Evolutionary conservation across 2,888 invertebrate species (phyloP), one percentile per base, ranked within the genome.

Genomic region (Drosophila multiciliata): DNA sequence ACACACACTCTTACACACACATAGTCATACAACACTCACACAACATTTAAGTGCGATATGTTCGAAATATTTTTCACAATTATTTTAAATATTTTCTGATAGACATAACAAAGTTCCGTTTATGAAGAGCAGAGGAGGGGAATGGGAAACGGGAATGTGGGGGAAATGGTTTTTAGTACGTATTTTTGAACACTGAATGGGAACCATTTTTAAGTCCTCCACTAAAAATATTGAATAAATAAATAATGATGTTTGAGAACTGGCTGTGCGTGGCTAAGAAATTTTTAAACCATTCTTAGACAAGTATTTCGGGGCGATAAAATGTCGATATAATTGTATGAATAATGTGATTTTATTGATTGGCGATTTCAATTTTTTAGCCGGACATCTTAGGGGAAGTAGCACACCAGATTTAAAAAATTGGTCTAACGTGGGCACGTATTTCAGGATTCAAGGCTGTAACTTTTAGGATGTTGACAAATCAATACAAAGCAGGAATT

Each of bases 21-120:
- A 17, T 17, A 9, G 3, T n/a, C 8, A 17, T 8, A 17, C 7
- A 38, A 42, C 45, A 58, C 15, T 33, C 20, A 20, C 7, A 54
- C 42, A 57, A 38, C 4, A 66, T 15, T 66, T 35, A 67, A 64
- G 62, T 66, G 62, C 45, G 69, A 72, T 68, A 78, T 78, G 78
- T 78, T 78, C 81, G 67, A 80, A 82, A 87, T 78, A 84, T 84
- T 87, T 87, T 71, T 74, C 78, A 75, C 80, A 85, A 84, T 73
- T 87, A 78, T 84, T 84, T 84, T 76, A 73, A 87, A 84, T 84
- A 80, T 87, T 84, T 76, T 55, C 62, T 66, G 72, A 63, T 71
- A 49, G 60, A 58, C 48, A 26, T 8, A n/a, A 50, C 32, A 8
- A 5, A 42, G 57, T 42, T 20, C n/a, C 7, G 23, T 38, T 32